phyloP scores from a whole-genome alignment of 2,797 vertebrate genomes.

The Spinus pinus region DNA sequence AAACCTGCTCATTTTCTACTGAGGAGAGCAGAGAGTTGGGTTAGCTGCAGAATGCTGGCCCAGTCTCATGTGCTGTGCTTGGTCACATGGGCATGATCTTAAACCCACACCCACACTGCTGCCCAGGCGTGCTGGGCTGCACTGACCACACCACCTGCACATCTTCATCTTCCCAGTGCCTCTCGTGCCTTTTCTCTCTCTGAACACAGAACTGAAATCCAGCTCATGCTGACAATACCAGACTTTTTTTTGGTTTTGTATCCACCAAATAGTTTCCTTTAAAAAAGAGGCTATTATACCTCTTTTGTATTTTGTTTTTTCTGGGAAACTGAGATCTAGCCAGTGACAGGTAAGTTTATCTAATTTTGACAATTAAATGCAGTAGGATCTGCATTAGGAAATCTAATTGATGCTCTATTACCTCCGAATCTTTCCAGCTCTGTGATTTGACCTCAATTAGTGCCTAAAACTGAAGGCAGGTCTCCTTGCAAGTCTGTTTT shows the following conservation, averaged over 20 bases:
- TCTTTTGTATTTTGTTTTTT: neutral
- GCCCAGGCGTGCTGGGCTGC: neutral
- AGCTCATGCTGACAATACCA: neutral
- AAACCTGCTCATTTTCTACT: neutral
- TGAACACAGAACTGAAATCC: neutral
- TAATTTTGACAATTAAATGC: neutral
- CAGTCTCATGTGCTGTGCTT: neutral
- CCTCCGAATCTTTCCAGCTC: neutral
- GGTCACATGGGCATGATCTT: neutral
- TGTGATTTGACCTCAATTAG: neutral
- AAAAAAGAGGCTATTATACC: neutral
- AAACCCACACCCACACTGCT: neutral
- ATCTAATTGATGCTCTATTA: neutral
- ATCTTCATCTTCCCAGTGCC: neutral
- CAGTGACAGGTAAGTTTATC: neutral
- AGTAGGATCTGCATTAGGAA: neutral
- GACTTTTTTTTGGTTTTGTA: neutral
- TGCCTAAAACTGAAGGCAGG: neutral
- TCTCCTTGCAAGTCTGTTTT: neutral
- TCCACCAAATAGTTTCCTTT: neutral
- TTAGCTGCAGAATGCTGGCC: neutral
- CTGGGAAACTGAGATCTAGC: neutral
- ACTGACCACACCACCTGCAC: neutral
- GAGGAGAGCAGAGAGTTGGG: neutral
- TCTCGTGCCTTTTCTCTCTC: neutral